These are phyloP conservation scores for Aurelia coerulea DNA, from an alignment of 30 jellyfish, hydroid and myxozoan genomes.

Conservation along the genomic window DNA sequence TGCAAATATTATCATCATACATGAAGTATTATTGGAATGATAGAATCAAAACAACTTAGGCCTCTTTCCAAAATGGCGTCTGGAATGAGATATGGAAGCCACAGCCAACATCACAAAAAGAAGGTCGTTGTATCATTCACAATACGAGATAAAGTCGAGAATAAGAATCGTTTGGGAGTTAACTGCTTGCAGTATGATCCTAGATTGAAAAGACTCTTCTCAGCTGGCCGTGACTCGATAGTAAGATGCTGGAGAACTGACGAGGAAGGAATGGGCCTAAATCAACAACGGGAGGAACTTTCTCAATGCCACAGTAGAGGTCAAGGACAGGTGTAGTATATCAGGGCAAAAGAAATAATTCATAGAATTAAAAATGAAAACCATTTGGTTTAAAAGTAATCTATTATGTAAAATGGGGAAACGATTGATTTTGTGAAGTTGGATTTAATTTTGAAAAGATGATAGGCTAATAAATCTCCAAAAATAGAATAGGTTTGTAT, in stretches of 20 bases:
- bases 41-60: too few species aligned
- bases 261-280: conserved; percentile 20
- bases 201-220: conserved; percentile 61
- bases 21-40: too few species aligned
- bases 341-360: too few species aligned
- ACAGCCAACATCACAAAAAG: conserved; percentile 68
- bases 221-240: conserved; percentile 98
- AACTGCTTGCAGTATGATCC: conserved; percentile 93
- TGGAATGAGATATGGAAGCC: conserved; percentile 52
- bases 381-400: too few species aligned
- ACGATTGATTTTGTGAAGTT: too few species aligned
- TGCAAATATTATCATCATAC: too few species aligned
- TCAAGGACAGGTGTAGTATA: not conserved
- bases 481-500: too few species aligned
- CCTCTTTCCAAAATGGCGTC: conserved; percentile 47
- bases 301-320: not conserved
- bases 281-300: not conserved
- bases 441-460: too few species aligned
- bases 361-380: not conserved
- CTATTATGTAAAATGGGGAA: too few species aligned
- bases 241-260: conserved; percentile 94
- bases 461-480: too few species aligned
- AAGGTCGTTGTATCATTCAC: conserved; percentile 85
- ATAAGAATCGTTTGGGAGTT: conserved; percentile 86
- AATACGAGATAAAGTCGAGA: conserved; percentile 85